Evolutionary conservation across 1,140 invertebrate species (phyloP).

Genomic region (Drosophila grimshawi): DNA sequence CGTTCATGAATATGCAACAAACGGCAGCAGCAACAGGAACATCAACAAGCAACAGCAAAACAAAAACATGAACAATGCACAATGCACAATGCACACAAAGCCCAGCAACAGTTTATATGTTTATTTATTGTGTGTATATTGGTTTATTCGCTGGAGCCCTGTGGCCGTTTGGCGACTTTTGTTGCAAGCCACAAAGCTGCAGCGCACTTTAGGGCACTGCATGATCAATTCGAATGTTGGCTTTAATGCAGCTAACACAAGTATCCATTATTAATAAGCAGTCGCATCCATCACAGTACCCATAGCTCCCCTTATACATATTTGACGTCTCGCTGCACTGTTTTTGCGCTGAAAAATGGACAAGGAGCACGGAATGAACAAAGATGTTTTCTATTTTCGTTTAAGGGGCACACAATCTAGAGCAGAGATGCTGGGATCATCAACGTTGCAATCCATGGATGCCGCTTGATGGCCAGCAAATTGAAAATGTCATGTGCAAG

Average conservation of each 20-base stretch:
- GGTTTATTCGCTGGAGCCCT: constrained; percentile 41
- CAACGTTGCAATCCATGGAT: constrained; percentile 75
- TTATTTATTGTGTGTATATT: constrained; percentile 31
- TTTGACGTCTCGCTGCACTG: too few species aligned
- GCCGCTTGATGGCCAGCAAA: constrained; percentile 72
- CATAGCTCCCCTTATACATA: background rate
- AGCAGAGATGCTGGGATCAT: constrained; percentile 36
- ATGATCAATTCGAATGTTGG: background rate
- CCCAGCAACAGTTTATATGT: constrained; percentile 1
- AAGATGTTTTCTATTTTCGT: constrained; percentile 10
- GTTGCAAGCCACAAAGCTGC: constrained; percentile 35
- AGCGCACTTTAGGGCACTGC: constrained; percentile 20
- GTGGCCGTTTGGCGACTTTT: constrained; percentile 47
- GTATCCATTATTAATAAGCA: constrained; percentile 13
- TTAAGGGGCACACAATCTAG: constrained; percentile 3
- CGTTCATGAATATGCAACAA: constrained; percentile 41
- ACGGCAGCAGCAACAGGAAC: background rate
- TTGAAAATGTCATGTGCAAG: constrained; percentile 77
- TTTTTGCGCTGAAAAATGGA: constrained; percentile 6
- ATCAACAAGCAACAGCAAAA: background rate
- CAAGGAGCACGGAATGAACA: background rate
- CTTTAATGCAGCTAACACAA: constrained; percentile 18
- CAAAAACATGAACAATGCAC: constrained; percentile 26
- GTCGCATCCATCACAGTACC: background rate
- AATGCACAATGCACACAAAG: background rate